Evolutionary conservation across 2,888 invertebrate species (phyloP), one percentile per base, ranked within the genome.

Genomic region (Tholera decimalis): DNA sequence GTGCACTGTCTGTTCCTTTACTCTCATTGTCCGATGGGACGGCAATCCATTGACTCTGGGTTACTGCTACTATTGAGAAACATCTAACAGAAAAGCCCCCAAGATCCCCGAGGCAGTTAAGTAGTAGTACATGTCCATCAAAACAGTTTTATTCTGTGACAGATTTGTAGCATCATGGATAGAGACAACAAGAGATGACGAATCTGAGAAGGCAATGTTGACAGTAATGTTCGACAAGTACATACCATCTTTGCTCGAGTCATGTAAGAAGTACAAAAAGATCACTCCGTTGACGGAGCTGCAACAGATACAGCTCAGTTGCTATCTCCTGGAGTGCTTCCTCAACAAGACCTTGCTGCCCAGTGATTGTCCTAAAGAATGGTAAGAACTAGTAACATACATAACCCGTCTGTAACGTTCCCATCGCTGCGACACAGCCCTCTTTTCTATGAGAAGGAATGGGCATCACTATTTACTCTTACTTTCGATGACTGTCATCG

Each of bases 141-240:
- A n/a, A n/a, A n/a, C n/a, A n/a, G n/a, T n/a, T n/a, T n/a, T n/a
- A n/a, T n/a, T n/a, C n/a, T n/a, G n/a, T 6, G 22, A 24, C 73
- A 97, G 98, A n/a, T 98, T 97, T 85, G 98, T 99, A 8, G 97
- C 98, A 18, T 98, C 98, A 30, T 98, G 98, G 98, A 97, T 98
- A 64, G 98, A 98, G 43, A 97, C 97, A 0, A 97, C 97, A 0
- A 96, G 98, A 51, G 96, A 96, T 35, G 97, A 97, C 68, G 96
- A 97, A 67, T 96, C 97, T 0, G 98, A 98, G 88, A 97, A 97
- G 82, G 97, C 98, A 1, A 97, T 97, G 89, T 93, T 99, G 59
- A 97, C 97, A 43, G 97, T 99, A 18, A 96, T 99, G 57, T 99
- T 99, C 88, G 99, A 99, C 87, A 99, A 99, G 88, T 99, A 99